Base-by-base conservation (phyloP, 2,797 vertebrate genomes). In the Gambusia yucatana region DNA sequence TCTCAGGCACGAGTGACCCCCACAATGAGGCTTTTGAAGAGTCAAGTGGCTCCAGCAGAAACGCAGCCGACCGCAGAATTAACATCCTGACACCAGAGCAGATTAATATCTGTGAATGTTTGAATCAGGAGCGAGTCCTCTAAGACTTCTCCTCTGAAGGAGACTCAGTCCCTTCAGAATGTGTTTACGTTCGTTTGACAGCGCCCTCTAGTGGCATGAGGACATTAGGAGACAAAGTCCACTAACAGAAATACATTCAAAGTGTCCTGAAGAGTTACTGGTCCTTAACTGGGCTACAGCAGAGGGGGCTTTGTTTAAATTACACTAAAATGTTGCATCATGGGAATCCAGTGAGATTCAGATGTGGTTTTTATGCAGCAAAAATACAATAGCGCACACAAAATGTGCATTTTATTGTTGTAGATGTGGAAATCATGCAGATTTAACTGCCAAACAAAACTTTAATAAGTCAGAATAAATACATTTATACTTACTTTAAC, bases 1-100 rank as follows among this genome's bases (percentile, higher is more conserved):
- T 89, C 89, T 92, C 87, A 76, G 82, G 82, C 86, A 87, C 39
- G 43, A 89, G 86, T 89, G 89, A 90, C 89, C 91, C 44, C 75
- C 74, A 91, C 89, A 93, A 89, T 86, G 87, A 89, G 89, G 86
- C 88, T 90, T 93, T 93, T 91, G 82, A 92, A 85, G 88, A 92
- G 93, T 91, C 91, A 91, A 94, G 92, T 89, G 90, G 90, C 87
- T 89, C 74, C 74, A 91, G 88, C 86, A 83, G 81, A 91, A 89
- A 83, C 73, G 20, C 79, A 79, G 4, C 76, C 82, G 75, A 90
- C 83, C 79, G 82, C 39, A 20, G 92, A 90, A 89, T 93, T 91
- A 89, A 75, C 44, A 89, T 92, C 33, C 33, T 81, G 84, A 89
- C 87, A 82, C 72, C 55, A 88, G 81, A 85, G 84, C 89, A 70